Evolutionary conservation across 2,888 invertebrate species (phyloP).

Genomic region (Eupithecia dodoneata): DNA sequence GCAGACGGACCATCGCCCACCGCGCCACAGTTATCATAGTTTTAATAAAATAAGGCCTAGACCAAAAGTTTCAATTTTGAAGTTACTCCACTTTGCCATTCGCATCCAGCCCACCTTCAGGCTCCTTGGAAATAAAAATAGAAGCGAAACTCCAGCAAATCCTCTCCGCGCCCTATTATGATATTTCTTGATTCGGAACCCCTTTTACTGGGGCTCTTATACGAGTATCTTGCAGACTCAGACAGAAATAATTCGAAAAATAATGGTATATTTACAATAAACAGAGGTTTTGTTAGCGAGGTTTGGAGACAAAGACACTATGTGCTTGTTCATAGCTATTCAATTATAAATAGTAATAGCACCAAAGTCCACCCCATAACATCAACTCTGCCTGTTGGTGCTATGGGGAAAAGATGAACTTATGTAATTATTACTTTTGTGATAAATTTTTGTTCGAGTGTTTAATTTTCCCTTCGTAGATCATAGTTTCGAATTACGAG

Average conservation of each 20-base stretch:
- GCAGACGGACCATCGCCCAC: no score
- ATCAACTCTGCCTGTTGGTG: no score
- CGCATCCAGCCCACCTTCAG: conserved; percentile 57
- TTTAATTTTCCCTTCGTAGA: no score
- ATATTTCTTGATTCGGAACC: conserved; percentile 73
- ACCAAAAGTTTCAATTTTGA: background rate
- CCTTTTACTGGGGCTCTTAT: conserved; percentile 53
- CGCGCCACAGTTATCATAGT: background rate
- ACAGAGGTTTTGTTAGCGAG: background rate
- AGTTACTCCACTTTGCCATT: conserved; percentile 23
- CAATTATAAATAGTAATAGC: background rate
- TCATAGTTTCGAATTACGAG: no score
- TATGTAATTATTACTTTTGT: background rate
- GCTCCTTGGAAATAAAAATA: conserved; percentile 75
- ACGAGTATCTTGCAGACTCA: conserved; percentile 41
- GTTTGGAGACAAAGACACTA: background rate
- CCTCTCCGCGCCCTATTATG: conserved; percentile 73
- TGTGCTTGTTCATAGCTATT: background rate
- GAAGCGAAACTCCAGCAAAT: conserved; percentile 64
- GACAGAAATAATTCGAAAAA: conserved; percentile 46
- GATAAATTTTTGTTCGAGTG: background rate
- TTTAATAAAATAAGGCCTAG: background rate
- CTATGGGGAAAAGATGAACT: background rate
- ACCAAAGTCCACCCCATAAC: background rate
- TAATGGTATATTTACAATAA: conserved; percentile 52